Evolutionary conservation across 2,113 vertebrate species (phyloP), one percentile per base, ranked within the genome.

Genomic region (Columba livia): DNA sequence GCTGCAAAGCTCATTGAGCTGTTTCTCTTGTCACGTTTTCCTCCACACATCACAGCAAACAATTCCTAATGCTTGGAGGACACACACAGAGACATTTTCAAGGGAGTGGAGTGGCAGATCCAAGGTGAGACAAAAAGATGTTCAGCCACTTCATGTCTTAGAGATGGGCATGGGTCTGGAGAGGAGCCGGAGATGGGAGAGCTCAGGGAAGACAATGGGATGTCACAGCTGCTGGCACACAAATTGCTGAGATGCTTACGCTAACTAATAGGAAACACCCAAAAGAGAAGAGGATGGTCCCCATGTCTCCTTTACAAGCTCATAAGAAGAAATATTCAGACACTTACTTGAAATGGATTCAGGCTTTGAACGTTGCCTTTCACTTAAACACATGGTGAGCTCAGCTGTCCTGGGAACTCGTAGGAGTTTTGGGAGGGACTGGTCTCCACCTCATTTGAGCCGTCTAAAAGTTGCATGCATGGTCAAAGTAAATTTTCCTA

Each of bases 381-480:
- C 42, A 5, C 21, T 56, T 5, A 7, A 15, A 15, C 0, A 0
- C 38, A 34, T 36, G 47, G 29, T 65, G 8, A 78, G 10, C 18
- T 78, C 65, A 62, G 31, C 40, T 66, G 36, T 28, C 36, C 66
- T 12, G 9, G 28, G 61, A 19, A 18, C 61, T 54, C 65, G 12
- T 10, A 57, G 47, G 34, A 4, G 2, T 0, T 85, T 34, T 74
- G 26, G n/a, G 38, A 65, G 26, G 47, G 31, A 31, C 12, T n/a
- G 14, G 4, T 64, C 6, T 64, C 11, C 28, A 38, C 50, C 42
- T 51, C 64, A 15, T 64, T 65, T 54, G 66, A 71, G 51, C 53
- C n/a, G 67, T 11, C n/a, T 31, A 9, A 17, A 60, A 34, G 11
- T 10, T 29, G 6, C 31, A 26, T 0, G 4, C 5, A 9, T 0